Evolutionary conservation across 2,797 vertebrate genomes (phyloP).

Genomic region (Phalloptychus januarius): DNA sequence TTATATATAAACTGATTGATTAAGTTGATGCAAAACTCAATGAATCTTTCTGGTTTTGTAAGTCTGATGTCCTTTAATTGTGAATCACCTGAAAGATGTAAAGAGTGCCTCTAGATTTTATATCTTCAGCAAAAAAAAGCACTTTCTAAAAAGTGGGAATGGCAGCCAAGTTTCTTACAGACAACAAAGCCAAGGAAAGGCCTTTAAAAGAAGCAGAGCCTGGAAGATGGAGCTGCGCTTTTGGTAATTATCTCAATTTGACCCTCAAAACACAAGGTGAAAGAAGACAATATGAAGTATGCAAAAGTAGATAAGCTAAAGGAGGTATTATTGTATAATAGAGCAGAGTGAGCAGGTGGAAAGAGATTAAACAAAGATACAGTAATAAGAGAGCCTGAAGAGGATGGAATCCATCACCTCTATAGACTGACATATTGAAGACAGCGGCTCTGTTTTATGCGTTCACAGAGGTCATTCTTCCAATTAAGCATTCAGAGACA

Average conservation of each 20-base stretch:
- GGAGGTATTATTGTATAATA: background rate
- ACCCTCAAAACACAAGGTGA: slow-evolving; percentile 26
- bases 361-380: slow-evolving; percentile 27
- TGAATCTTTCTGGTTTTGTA: background rate
- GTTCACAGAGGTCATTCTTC: slow-evolving; percentile 57
- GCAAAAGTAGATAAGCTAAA: background rate
- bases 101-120: background rate
- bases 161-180: slow-evolving; percentile 11
- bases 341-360: slow-evolving; percentile 10
- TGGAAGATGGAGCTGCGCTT: slow-evolving; percentile 31
- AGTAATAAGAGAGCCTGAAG: slow-evolving; percentile 14
- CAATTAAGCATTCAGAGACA: slow-evolving; percentile 55
- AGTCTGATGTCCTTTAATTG: background rate
- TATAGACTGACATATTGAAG: slow-evolving; percentile 41
- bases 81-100: background rate
- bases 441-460: slow-evolving; percentile 33
- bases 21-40: slow-evolving; percentile 4
- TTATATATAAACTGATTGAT: slow-evolving; percentile 16
- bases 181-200: slow-evolving; percentile 24
- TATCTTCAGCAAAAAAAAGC: background rate
- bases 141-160: background rate
- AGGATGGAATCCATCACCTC: slow-evolving; percentile 39
- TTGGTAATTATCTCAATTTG: slow-evolving; percentile 43
- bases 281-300: slow-evolving; percentile 9
- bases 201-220: slow-evolving; percentile 30